Evolutionary conservation across 2,797 vertebrate genomes (phyloP).

Genomic region (Chelon labrosus): DNA sequence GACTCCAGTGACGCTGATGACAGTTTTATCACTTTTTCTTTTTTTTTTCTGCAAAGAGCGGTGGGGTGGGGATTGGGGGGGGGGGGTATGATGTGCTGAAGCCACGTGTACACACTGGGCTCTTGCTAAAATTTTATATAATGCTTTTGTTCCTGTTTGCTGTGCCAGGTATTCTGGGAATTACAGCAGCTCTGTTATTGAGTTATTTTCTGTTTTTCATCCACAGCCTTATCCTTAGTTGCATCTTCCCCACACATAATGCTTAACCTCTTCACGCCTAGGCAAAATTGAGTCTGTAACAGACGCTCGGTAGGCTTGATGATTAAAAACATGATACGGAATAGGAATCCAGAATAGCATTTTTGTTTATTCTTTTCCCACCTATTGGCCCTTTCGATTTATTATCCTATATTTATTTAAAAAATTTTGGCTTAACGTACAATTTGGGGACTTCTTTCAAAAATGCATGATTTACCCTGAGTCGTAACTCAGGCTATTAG

Average conservation of each 20-base stretch:
- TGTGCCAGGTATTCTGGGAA: constrained; percentile 12
- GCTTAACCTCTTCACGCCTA: neutral
- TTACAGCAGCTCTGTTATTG: constrained; percentile 15
- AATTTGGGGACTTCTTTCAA: too few relatives aligned
- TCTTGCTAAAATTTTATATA: constrained; percentile 41
- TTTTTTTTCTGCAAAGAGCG: constrained; percentile 28
- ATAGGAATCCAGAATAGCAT: too few relatives aligned
- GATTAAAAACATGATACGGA: too few relatives aligned
- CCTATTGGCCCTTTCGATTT: too few relatives aligned
- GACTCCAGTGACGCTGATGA: constrained; percentile 58
- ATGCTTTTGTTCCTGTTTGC: constrained; percentile 24
- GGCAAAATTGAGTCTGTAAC: too few relatives aligned
- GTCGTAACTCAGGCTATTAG: too few relatives aligned
- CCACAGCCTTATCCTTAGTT: constrained; percentile 1
- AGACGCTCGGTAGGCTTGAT: too few relatives aligned
- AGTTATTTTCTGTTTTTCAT: constrained; percentile 21
- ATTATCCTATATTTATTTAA: too few relatives aligned
- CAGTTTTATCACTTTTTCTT: constrained; percentile 55
- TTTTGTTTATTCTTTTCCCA: too few relatives aligned
- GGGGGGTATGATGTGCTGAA: constrained; percentile 23
- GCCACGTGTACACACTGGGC: constrained; percentile 22
- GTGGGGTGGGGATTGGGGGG: too few relatives aligned
- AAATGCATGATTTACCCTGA: too few relatives aligned
- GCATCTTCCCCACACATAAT: constrained; percentile 1
- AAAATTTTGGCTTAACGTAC: too few relatives aligned